These are phyloP conservation scores for Cricetomys ansorgei DNA, from an alignment of 2,113 vertebrate species.

Conservation along the genomic window DNA sequence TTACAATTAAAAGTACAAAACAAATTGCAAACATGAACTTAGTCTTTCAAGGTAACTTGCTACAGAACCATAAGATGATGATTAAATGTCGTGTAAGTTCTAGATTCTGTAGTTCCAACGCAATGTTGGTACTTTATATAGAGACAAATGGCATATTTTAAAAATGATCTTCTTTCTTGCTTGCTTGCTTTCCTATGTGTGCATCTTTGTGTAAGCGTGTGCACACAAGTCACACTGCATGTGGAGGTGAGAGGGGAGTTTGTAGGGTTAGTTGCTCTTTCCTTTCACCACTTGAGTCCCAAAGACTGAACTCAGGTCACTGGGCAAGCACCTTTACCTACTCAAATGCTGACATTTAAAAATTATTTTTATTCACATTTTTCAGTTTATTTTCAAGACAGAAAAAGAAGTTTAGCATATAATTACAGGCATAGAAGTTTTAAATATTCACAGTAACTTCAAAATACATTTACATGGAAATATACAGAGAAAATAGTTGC, in stretches of 20 bases:
- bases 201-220: not conserved
- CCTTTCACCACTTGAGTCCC: not conserved
- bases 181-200: not conserved
- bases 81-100: not conserved
- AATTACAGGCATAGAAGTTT: slow-evolving; percentile 59
- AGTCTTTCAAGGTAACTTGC: slow-evolving; percentile 50
- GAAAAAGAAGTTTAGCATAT: slow-evolving; percentile 56
- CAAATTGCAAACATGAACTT: slow-evolving; percentile 52
- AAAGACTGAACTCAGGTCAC: not conserved
- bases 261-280: not conserved
- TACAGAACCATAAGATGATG: not conserved
- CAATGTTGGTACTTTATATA: slow-evolving; percentile 18
- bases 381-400: slow-evolving; percentile 52
- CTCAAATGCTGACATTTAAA: not conserved
- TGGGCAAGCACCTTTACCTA: not conserved
- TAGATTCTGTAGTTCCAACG: slow-evolving; percentile 50
- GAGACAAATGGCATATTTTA: not conserved
- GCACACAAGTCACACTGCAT: not conserved
- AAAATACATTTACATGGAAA: slow-evolving; percentile 69
- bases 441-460: slow-evolving; percentile 66
- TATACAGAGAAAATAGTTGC: slow-evolving; percentile 42
- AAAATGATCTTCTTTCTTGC: not conserved
- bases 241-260: not conserved
- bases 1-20: slow-evolving; percentile 53
- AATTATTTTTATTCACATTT: slow-evolving; percentile 49